A percentile compares a stretch with the other conserved stretches of the same genome.
phyloP scores from a whole-genome alignment of 2,888 invertebrate genomes.

The Watsonalla cultraria region DNA sequence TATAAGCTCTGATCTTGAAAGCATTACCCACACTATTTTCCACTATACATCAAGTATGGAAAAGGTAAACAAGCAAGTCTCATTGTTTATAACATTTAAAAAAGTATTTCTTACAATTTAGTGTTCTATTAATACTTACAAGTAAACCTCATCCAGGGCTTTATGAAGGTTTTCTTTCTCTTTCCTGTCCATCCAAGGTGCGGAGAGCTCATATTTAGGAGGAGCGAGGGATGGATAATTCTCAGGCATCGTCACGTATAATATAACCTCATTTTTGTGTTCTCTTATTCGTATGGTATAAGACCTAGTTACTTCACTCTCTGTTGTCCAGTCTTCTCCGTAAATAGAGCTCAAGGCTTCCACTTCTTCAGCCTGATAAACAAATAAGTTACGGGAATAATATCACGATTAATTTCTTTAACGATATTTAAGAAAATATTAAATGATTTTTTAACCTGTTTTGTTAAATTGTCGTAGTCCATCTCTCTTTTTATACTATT shows the following conservation, averaged over 20 bases:
- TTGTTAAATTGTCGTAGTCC: constrained; percentile 47
- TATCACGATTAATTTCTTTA: neutral
- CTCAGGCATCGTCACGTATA: constrained; percentile 81
- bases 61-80: too few species aligned
- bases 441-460: constrained; percentile 24
- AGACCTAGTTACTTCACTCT: constrained; percentile 73
- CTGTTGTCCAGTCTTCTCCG: constrained; percentile 81
- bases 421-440: too few species aligned
- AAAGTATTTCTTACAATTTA: too few species aligned
- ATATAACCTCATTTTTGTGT: constrained; percentile 67
- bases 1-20: too few species aligned
- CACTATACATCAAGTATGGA: too few species aligned
- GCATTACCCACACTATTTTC: too few species aligned
- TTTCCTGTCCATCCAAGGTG: constrained; percentile 82
- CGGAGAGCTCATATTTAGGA: constrained; percentile 84
- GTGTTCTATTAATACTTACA: constrained; percentile 70
- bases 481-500: constrained; percentile 17
- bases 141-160: constrained; percentile 81
- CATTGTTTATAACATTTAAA: too few species aligned
- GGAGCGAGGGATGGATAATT: constrained; percentile 82
- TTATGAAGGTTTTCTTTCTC: constrained; percentile 77
- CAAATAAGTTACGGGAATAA: constrained; percentile 3
- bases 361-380: constrained; percentile 81
- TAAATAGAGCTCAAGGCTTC: constrained; percentile 86
- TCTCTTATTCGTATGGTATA: constrained; percentile 80